phyloP scores from a whole-genome alignment of 2,888 invertebrate genomes.

The Calephelis perditalis region DNA sequence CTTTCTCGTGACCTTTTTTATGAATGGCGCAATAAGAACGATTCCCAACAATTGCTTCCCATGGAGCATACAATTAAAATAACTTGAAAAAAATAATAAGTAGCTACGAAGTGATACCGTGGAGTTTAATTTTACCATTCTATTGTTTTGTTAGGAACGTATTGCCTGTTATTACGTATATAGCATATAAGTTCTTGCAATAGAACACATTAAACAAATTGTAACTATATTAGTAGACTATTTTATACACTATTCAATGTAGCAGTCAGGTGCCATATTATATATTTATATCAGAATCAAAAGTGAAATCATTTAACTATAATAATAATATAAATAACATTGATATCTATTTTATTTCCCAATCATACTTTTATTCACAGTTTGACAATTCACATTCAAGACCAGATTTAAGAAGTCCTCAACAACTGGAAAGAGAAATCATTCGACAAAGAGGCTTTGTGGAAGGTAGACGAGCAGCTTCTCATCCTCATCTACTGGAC shows the following conservation, averaged over 20 bases:
- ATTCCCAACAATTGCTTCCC: constrained; percentile 58
- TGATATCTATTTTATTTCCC: too few species aligned
- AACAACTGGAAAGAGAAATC: constrained; percentile 80
- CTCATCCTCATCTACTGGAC: constrained; percentile 82
- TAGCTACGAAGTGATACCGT: constrained; percentile 32
- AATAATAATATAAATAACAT: too few species aligned
- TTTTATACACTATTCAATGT: background rate
- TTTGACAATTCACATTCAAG: constrained; percentile 67
- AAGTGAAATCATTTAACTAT: too few species aligned
- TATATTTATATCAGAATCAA: too few species aligned
- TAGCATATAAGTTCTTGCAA: background rate
- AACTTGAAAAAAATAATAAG: constrained; percentile 40
- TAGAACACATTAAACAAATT: background rate
- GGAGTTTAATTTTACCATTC: constrained; percentile 26
- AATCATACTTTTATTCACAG: constrained; percentile 42
- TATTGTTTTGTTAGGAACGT: constrained; percentile 28
- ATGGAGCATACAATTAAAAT: constrained; percentile 49
- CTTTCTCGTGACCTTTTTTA: constrained; percentile 43
- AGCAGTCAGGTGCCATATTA: too few species aligned
- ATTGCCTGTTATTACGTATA: constrained; percentile 24
- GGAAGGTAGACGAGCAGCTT: constrained; percentile 79
- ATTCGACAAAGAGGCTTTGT: constrained; percentile 74
- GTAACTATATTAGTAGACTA: constrained; percentile 13
- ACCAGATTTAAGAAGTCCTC: constrained; percentile 77
- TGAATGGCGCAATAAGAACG: constrained; percentile 43